Percentiles rank a stretch among this genome's conserved stretches.
Conservation (phyloP, 2,888 invertebrate species). For the Tipula lateralis region DNA sequence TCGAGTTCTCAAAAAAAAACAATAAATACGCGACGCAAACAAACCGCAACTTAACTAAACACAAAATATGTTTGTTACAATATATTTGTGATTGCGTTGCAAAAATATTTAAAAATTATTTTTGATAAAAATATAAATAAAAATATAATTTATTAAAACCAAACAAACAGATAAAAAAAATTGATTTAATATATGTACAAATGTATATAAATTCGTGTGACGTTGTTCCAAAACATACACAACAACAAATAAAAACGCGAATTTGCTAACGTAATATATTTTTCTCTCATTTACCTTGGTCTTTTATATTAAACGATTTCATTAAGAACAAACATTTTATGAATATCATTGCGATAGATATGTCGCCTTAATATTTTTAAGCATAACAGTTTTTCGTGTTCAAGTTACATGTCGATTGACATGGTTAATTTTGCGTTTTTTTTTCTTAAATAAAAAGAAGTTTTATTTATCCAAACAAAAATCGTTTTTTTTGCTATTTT, state of each 20-base stretch:
- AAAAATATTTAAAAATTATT: not conserved
- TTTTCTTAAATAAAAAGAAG: not conserved
- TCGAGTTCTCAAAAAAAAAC: not conserved
- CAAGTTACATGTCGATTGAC: not conserved
- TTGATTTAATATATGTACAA: not conserved
- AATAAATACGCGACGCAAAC: not conserved
- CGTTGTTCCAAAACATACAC: not conserved
- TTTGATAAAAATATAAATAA: conserved; percentile 24
- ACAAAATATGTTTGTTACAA: not conserved
- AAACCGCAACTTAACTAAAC: not conserved
- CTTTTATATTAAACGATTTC: not conserved
- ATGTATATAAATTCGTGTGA: not conserved
- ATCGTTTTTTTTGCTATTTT: not conserved
- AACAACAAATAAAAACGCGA: not conserved
- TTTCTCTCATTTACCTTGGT: not conserved
- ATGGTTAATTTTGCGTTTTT: not conserved
- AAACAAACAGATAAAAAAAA: not conserved
- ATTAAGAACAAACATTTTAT: not conserved
- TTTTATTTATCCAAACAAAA: conserved; percentile 4
- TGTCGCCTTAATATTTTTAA: not conserved
- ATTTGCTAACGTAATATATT: not conserved
- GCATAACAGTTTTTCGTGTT: not conserved
- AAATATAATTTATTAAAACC: not conserved
- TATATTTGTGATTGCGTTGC: not conserved
- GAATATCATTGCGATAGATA: not conserved